These are phyloP conservation scores for Brachypteracias leptosomus DNA, from an alignment of 2,113 vertebrate genomes.

Conservation along the genomic window DNA sequence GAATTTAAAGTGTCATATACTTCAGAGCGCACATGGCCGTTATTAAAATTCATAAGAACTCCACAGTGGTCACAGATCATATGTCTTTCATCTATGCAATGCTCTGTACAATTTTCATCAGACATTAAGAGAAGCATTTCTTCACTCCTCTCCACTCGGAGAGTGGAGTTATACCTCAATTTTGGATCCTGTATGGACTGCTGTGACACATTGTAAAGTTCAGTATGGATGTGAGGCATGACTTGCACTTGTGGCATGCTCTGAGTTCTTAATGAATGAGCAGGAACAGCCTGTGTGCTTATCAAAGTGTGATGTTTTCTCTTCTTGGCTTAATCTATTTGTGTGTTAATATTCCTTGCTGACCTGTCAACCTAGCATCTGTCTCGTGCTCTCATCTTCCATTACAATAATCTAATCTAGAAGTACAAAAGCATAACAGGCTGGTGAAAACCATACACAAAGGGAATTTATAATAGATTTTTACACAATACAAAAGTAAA, in stretches of 20 bases:
- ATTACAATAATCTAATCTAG: not conserved
- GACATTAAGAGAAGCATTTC: not conserved
- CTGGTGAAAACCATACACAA: not conserved
- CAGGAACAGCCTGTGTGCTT: not conserved
- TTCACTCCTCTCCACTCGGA: not conserved
- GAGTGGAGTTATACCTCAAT: not conserved
- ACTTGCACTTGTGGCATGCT: not conserved
- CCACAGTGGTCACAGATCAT: slow-evolving; percentile 13
- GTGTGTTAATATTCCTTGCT: not conserved
- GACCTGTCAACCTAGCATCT: not conserved
- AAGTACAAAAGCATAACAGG: not conserved
- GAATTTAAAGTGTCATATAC: slow-evolving; percentile 24
- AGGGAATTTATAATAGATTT: not conserved
- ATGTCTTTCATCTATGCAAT: not conserved
- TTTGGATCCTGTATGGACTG: not conserved
- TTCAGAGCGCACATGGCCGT: slow-evolving; percentile 6
- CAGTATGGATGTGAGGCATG: not conserved
- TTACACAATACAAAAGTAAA: not conserved
- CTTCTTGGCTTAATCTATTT: not conserved
- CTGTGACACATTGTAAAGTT: not conserved
- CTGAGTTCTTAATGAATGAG: not conserved
- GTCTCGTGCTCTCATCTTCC: not conserved
- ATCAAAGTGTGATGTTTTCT: not conserved
- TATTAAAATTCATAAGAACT: slow-evolving; percentile 51
- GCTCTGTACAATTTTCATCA: slow-evolving; percentile 11